A percentile compares a stretch with the other conserved stretches of the same genome.
phyloP scores from a whole-genome alignment of 2,888 invertebrate genomes.

The Harpalus rubripes region DNA sequence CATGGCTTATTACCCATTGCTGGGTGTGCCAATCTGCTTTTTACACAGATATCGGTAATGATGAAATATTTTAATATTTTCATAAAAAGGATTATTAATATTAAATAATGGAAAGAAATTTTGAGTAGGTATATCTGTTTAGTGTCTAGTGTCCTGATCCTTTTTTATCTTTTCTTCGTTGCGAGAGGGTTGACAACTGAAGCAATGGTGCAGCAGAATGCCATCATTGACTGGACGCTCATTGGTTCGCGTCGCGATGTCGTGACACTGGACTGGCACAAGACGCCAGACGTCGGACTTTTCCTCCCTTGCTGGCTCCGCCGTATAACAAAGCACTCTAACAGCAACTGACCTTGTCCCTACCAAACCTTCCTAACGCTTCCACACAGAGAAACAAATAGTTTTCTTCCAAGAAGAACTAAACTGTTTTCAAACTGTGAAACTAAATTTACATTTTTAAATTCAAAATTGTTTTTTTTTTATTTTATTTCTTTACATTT shows the following conservation, averaged over 20 bases:
- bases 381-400: background rate
- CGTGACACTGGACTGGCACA: conserved; percentile 34
- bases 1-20: too few relatives aligned
- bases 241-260: conserved; percentile 8
- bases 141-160: background rate
- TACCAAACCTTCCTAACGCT: conserved; percentile 3
- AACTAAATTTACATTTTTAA: background rate
- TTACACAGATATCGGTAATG: too few relatives aligned
- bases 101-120: background rate
- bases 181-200: conserved; percentile 11
- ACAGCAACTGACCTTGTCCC: conserved; percentile 48
- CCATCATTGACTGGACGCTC: conserved; percentile 49
- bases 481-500: too few relatives aligned
- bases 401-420: too few relatives aligned
- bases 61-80: too few relatives aligned
- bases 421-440: too few relatives aligned
- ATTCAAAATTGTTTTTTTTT: too few relatives aligned
- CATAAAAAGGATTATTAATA: too few relatives aligned
- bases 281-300: conserved; percentile 35
- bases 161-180: background rate
- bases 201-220: conserved; percentile 20
- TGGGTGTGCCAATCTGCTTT: too few relatives aligned
- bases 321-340: conserved; percentile 48
- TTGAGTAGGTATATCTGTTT: background rate
- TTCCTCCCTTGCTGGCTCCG: conserved; percentile 17